phyloP scores from a whole-genome alignment of 2,113 vertebrate species.

The Mustela nigripes region DNA sequence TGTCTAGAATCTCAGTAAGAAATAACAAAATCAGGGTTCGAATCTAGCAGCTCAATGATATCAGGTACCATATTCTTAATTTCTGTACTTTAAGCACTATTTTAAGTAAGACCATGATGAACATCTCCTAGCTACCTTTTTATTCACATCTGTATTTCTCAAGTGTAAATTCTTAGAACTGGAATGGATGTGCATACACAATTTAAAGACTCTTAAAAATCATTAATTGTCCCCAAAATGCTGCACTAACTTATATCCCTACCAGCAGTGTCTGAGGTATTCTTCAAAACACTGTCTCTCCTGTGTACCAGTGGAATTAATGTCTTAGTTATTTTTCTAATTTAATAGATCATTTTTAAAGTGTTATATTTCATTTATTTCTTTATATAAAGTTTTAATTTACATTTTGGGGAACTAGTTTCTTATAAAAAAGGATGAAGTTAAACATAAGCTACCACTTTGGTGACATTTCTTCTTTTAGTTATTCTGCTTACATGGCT shows the following conservation, averaged over 20 bases:
- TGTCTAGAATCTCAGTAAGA: not conserved
- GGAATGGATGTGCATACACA: not conserved
- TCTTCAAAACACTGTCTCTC: not conserved
- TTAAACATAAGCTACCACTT: not conserved
- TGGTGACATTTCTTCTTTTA: not conserved
- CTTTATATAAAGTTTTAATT: conserved; percentile 20
- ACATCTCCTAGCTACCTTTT: conserved; percentile 1
- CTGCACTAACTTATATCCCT: not conserved
- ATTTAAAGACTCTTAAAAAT: conserved; percentile 8
- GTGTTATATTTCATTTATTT: not conserved
- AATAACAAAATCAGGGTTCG: not conserved
- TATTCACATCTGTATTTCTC: not conserved
- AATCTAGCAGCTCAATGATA: not conserved
- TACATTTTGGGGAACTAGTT: conserved; percentile 10
- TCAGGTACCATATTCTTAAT: not conserved
- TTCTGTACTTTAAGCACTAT: not conserved
- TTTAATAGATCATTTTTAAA: not conserved
- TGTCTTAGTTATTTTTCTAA: conserved; percentile 5
- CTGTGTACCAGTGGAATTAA: not conserved
- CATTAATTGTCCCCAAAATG: not conserved
- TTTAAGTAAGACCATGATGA: not conserved
- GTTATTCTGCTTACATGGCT: not conserved
- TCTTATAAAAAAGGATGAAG: conserved; percentile 30
- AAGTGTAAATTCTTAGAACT: not conserved
- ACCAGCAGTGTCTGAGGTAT: not conserved